phyloP scores from a whole-genome alignment of 2,797 vertebrate species.

The Mareca strepera region DNA sequence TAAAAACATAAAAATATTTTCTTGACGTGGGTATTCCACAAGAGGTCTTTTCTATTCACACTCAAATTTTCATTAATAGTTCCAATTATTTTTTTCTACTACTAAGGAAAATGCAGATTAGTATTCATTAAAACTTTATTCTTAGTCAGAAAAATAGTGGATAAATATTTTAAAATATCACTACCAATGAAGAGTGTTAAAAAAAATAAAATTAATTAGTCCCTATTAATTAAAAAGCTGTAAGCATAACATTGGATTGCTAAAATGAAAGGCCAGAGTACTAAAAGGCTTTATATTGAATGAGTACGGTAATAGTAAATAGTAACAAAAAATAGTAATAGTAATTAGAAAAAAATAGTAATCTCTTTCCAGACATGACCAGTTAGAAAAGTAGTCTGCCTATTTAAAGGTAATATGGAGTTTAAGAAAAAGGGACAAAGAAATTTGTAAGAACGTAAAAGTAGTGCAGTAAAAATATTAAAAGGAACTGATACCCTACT shows the following conservation, averaged over 20 bases:
- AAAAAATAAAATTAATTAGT: not conserved
- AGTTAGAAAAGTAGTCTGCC: not conserved
- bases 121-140: not conserved
- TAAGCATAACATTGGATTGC: not conserved
- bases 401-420: not conserved
- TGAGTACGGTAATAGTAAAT: not conserved
- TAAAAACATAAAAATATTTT: not conserved
- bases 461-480: not conserved
- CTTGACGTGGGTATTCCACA: accelerated
- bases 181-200: not conserved
- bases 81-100: not conserved
- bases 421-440: not conserved
- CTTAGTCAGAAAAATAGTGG: not conserved
- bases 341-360: too few relatives aligned
- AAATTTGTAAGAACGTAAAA: not conserved
- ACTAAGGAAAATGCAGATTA: not conserved
- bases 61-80: not conserved
- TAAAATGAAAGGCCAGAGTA: not conserved
- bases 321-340: not conserved
- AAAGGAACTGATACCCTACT: not conserved
- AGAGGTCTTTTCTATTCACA: not conserved
- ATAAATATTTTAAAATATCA: not conserved
- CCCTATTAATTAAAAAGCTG: not conserved
- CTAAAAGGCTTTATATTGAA: not conserved
- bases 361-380: not conserved